Conservation (phyloP, 2,797 vertebrate genomes). For the Parauchenoglanis punctatus region DNA sequence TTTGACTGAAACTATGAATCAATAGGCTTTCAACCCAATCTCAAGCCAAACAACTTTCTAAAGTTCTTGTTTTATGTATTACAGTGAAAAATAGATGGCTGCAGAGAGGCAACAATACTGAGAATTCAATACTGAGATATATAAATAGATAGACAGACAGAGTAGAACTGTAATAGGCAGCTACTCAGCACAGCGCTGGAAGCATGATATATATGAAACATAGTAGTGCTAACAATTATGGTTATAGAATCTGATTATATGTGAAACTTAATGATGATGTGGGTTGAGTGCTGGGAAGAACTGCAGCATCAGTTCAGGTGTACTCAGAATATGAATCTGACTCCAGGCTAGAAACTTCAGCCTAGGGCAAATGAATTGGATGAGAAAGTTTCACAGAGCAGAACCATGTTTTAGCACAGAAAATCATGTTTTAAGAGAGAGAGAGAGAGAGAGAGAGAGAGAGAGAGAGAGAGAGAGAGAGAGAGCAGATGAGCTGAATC, state of each 20-base stretch:
- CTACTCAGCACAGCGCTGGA: background rate
- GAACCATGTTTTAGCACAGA: background rate
- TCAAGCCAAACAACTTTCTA: background rate
- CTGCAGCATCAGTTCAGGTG: background rate
- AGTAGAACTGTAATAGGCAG: background rate
- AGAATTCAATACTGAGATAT: background rate
- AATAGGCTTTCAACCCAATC: background rate
- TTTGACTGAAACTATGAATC: background rate
- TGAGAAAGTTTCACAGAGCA: background rate
- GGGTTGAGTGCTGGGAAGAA: background rate
- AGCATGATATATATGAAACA: background rate
- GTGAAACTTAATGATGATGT: background rate
- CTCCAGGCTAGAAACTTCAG: background rate
- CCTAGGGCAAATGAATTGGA: background rate
- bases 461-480: background rate
- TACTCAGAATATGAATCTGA: background rate
- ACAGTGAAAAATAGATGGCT: background rate
- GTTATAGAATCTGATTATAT: background rate
- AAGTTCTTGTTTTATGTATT: constrained; percentile 3
- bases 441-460: background rate
- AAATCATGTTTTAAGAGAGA: background rate
- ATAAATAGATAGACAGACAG: background rate
- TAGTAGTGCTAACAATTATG: background rate
- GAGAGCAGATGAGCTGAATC: too few relatives aligned
- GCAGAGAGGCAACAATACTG: background rate